Evolutionary conservation across 2,888 invertebrate genomes (phyloP).

Genomic region (Petrolisthes manimaculis): DNA sequence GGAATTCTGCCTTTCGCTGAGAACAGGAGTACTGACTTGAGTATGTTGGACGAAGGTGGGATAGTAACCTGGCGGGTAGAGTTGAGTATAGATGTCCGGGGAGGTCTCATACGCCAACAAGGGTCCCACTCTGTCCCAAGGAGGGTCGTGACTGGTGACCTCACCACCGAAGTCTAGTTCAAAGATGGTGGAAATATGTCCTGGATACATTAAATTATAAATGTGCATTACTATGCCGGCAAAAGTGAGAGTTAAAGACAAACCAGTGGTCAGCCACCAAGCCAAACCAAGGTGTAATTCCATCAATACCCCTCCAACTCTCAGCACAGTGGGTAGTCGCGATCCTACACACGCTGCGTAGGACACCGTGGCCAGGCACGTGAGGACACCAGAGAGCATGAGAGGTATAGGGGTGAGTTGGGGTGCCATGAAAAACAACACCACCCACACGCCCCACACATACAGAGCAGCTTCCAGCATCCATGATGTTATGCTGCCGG

Average conservation of each 20-base stretch:
- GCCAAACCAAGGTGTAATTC: constrained; percentile 32
- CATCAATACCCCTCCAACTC: constrained; percentile 19
- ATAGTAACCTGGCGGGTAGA: not conserved
- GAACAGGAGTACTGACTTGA: no score
- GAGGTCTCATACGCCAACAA: not conserved
- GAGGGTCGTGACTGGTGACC: not conserved
- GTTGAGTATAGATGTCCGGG: constrained; percentile 18
- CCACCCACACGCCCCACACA: constrained; percentile 46
- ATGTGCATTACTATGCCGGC: constrained; percentile 26
- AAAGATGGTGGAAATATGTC: constrained; percentile 28
- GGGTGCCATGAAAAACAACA: constrained; percentile 38
- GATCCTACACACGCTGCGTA: constrained; percentile 24
- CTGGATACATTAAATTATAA: constrained; percentile 24
- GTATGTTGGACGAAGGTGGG: not conserved
- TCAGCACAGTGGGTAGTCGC: not conserved
- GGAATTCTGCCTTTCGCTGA: no score
- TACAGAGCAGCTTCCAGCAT: constrained; percentile 28
- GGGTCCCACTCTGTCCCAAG: not conserved
- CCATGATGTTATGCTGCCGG: constrained; percentile 8
- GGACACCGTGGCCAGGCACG: not conserved
- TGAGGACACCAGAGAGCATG: constrained; percentile 36
- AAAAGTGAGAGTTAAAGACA: constrained; percentile 18
- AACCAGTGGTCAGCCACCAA: constrained; percentile 32
- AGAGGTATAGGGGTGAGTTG: constrained; percentile 23
- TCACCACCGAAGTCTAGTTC: constrained; percentile 31